Evolutionary conservation across 2,113 vertebrate genomes (phyloP).

Genomic region (Neotoma lepida): DNA sequence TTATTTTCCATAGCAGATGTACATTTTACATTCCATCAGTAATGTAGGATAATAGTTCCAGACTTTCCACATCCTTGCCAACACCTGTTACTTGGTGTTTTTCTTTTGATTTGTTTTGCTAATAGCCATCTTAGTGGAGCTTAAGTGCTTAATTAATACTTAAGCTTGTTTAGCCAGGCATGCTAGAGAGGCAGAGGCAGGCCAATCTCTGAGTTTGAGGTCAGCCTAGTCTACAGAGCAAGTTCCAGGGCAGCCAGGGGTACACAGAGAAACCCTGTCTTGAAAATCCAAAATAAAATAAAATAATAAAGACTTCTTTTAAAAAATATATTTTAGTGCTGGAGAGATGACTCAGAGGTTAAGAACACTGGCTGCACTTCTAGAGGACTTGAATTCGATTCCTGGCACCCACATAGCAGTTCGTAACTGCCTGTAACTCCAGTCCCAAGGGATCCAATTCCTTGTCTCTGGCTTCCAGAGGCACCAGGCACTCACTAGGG

Average conservation of each 20-base stretch:
- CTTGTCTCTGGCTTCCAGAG: neutral
- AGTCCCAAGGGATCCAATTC: neutral
- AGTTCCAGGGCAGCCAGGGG: neutral
- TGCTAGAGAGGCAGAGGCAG: neutral
- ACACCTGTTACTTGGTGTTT: neutral
- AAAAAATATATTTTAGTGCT: neutral
- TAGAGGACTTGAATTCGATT: neutral
- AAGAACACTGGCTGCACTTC: neutral
- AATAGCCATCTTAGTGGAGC: neutral
- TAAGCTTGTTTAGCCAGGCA: neutral
- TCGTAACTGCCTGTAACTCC: neutral
- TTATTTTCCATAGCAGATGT: neutral
- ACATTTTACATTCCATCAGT: neutral
- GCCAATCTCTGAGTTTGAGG: neutral
- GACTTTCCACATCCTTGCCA: slow-evolving; percentile 7
- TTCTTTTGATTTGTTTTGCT: neutral
- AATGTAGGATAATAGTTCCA: neutral
- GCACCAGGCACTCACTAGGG: neutral
- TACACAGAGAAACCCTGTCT: neutral
- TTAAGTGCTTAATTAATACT: slow-evolving; percentile 23
- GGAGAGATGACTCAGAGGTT: neutral
- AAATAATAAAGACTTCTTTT: neutral
- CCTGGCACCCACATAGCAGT: neutral
- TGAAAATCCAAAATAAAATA: neutral
- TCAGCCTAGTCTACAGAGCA: neutral